Base-by-base conservation (phyloP, 1,140 invertebrate species). In the Delia radicum region DNA sequence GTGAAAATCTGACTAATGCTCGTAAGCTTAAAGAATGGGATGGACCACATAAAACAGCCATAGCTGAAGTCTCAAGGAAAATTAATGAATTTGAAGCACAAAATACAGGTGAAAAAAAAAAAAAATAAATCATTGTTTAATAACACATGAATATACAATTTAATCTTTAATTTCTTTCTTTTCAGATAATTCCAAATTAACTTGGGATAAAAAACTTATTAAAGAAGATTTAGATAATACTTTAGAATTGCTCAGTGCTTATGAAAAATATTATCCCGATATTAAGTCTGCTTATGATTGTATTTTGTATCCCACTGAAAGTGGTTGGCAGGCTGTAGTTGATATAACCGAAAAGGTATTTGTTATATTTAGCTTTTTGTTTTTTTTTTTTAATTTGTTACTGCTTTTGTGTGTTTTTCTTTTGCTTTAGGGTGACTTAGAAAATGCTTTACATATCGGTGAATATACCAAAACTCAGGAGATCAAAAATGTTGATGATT, bases 221-320 rank as follows among this genome's bases (percentile, higher is more conserved):
- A 96, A 96, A 85, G 97, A 99, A 85, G 95, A 99, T 83, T 85
- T 96, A 2, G 96, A 98, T 81, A 91, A 92, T 18, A 91, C 92
- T 82, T 87, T 98, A 33, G 97, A 99, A 79, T 88, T 95, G 72
- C 87, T 99, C 26, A 93, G 90, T 77, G 89, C 87, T 78, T 88
- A 94, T 65, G 97, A 99, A 79, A 98, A 98, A 86, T 96, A 97
- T 83, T 95, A 93, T 84, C 89, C 86, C 76, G 96, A 98, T 87
- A 83, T 92, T 74, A 95, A 96, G 26, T 96, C 96, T 24, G 91
- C 94, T 12, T 97, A 94, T 87, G 98, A 99, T 87, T 97, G 96
- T 89, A 89, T 99, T 73, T 90, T 99, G 12, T 99, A 96, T 86
- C 90, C 98, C 85, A 95, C 74, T 78, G 89, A 71, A 89, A 90